phyloP scores from a whole-genome alignment of 1,140 invertebrate species.

The Chironomus striatipennis region DNA sequence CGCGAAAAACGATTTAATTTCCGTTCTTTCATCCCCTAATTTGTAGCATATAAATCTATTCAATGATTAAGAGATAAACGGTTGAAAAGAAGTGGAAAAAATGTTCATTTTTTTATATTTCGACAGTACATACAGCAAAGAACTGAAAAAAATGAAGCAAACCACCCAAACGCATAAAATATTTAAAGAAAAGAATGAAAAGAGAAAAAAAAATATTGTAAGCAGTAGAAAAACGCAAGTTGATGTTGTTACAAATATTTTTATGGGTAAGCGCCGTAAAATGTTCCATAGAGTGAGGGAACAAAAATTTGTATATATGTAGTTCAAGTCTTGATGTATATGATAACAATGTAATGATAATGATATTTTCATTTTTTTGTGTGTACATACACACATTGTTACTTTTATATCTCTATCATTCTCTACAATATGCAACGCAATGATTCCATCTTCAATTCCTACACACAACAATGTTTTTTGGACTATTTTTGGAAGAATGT shows the following conservation, averaged over 20 bases:
- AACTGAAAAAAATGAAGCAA: no score
- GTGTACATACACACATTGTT: no score
- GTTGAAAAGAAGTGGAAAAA: constrained; percentile 8
- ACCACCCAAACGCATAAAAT: neutral
- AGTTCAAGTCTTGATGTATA: neutral
- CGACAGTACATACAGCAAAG: no score
- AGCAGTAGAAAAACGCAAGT: neutral
- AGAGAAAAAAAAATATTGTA: neutral
- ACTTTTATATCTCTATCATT: neutral
- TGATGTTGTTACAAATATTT: neutral
- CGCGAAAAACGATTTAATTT: neutral
- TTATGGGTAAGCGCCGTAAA: neutral
- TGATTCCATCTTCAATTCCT: neutral
- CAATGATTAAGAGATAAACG: constrained; percentile 20
- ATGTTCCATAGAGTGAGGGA: neutral
- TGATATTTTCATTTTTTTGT: neutral
- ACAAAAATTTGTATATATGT: neutral
- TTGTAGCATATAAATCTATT: constrained; percentile 11
- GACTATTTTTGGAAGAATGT: neutral
- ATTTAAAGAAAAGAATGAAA: constrained; percentile 3
- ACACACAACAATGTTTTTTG: neutral
- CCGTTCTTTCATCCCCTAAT: constrained; percentile 12
- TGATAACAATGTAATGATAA: constrained; percentile 14
- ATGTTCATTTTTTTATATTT: no score
- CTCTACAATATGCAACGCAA: neutral